Conservation (phyloP, 2,888 invertebrate species). For the Athalia cordata region DNA sequence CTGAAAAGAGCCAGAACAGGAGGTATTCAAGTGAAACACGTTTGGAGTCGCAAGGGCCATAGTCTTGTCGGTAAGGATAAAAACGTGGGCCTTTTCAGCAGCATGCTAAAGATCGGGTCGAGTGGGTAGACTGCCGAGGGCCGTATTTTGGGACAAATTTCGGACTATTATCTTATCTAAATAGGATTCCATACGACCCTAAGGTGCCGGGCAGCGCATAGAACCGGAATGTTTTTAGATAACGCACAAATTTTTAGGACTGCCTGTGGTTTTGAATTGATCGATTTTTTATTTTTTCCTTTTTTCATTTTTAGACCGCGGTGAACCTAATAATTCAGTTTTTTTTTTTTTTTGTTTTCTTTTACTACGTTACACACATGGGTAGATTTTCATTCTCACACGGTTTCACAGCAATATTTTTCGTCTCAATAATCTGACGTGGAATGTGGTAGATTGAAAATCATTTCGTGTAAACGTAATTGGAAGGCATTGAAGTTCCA, state of each 20-base stretch:
- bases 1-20: no score
- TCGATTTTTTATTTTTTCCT: slow-evolving; percentile 4
- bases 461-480: no score
- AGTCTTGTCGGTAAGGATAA: not conserved
- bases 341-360: slow-evolving; percentile 24
- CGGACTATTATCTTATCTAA: slow-evolving; percentile 62
- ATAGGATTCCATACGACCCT: slow-evolving; percentile 53
- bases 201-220: slow-evolving; percentile 54
- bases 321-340: not conserved
- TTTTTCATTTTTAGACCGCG: slow-evolving; percentile 9
- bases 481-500: no score
- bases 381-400: no score
- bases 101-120: slow-evolving; percentile 24
- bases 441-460: no score
- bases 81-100: not conserved
- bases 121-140: not conserved
- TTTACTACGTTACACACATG: no score
- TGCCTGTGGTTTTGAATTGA: slow-evolving; percentile 42
- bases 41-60: not conserved
- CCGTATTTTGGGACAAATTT: slow-evolving; percentile 52
- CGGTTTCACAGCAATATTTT: no score
- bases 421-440: no score
- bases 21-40: no score
- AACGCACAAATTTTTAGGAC: slow-evolving; percentile 55
- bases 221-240: slow-evolving; percentile 54